These are phyloP conservation scores for Pseudomyrmex concolor DNA, from an alignment of 1,140 invertebrate genomes.

Conservation along the genomic window DNA sequence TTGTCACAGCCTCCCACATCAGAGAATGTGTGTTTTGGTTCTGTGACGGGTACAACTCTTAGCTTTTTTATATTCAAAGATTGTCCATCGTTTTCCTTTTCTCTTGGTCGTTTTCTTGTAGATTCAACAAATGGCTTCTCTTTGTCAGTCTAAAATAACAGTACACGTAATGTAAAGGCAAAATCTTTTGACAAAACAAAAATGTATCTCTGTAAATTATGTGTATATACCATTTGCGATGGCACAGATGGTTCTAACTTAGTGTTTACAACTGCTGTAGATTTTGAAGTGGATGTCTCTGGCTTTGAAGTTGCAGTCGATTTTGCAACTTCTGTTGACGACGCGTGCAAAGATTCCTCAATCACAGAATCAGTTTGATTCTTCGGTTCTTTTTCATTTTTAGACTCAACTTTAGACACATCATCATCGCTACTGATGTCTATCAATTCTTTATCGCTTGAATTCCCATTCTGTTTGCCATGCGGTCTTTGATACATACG, in stretches of 20 bases:
- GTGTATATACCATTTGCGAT: slow-evolving; percentile 32
- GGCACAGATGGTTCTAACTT: neutral
- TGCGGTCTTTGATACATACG: slow-evolving; percentile 79
- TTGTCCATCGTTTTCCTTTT: slow-evolving; percentile 81
- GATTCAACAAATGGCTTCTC: slow-evolving; percentile 64
- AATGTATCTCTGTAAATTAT: neutral
- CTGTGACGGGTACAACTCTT: slow-evolving; percentile 73
- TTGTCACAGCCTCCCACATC: slow-evolving; percentile 91
- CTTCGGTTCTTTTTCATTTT: slow-evolving; percentile 35
- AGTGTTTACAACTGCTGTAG: neutral
- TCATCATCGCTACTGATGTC: slow-evolving; percentile 85
- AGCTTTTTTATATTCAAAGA: slow-evolving; percentile 68
- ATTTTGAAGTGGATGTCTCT: slow-evolving; percentile 18
- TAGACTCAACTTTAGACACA: slow-evolving; percentile 68
- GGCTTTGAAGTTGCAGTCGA: neutral
- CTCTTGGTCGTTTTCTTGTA: slow-evolving; percentile 81
- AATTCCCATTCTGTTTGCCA: slow-evolving; percentile 81
- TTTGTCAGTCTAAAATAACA: slow-evolving; percentile 59
- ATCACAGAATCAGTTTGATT: neutral
- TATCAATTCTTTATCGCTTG: slow-evolving; percentile 84
- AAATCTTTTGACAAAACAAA: no score
- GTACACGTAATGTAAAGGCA: neutral
- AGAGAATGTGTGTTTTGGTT: slow-evolving; percentile 87
- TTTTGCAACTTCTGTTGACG: neutral
- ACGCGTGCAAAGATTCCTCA: neutral